Evolutionary conservation across 2,797 vertebrate genomes (phyloP), one percentile per base, ranked within the genome.

Genomic region (Chrosomus eos): DNA sequence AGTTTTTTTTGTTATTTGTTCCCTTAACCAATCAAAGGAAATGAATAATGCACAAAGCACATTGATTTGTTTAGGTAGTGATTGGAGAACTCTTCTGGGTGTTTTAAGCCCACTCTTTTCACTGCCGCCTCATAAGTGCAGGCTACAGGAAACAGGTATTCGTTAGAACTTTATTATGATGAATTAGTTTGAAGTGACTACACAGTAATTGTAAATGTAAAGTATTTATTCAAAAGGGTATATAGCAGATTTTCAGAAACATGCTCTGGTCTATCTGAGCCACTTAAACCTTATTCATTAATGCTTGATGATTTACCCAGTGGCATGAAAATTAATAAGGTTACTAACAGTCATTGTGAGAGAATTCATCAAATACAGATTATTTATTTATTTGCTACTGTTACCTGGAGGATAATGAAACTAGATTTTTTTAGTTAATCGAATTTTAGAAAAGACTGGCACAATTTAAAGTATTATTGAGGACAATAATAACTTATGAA

Each of bases 31-130:
- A 81, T 87, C 76, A 53, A 86, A 83, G 53, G 3, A 86, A 83
- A 90, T 93, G 89, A 92, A 93, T 94, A 91, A 92, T 89, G 82
- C 86, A 92, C 88, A 72, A 31, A 58, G 18, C 72, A 21, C 72
- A 81, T 21, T 73, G 82, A 84, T 85, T 87, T 90, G 85, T 53
- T 80, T 40, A 43, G 11, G 81, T 80, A 62, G 18, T 78, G 74
- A 31, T 68, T 62, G 40, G 64, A 36, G 73, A 26, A 40, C 53
- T 60, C 31, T 76, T 76, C 33, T 40, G 60, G 19, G 53, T 70
- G 28, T n/a, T 72, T 45, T 53, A n/a, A 68, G 14, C 19, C 28
- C 48, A 51, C 21, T 85, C 36, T 53, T 67, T 55, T 62, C 28
- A 26, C 43, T 53, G 26, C 55, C 38, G 76, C 73, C 72, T n/a